phyloP scores from a whole-genome alignment of 2,888 invertebrate species.

The Tipula confusa region DNA sequence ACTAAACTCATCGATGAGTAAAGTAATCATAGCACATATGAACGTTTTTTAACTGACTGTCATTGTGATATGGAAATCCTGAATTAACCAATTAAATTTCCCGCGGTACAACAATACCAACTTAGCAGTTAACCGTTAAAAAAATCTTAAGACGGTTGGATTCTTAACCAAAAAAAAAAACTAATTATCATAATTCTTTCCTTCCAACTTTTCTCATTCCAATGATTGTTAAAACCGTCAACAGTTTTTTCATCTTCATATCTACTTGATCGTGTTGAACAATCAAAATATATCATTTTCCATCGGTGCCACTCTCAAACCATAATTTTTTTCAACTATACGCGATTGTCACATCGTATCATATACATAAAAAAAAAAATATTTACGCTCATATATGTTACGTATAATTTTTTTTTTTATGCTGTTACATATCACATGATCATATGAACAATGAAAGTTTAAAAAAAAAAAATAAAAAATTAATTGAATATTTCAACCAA shows the following conservation, averaged over 20 bases:
- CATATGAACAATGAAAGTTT: neutral
- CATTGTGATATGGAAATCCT: too few relatives aligned
- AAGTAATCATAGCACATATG: too few relatives aligned
- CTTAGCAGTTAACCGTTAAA: neutral
- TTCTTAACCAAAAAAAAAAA: neutral
- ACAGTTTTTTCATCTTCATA: neutral
- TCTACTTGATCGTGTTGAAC: neutral
- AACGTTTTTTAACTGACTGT: too few relatives aligned
- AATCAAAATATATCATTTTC: neutral
- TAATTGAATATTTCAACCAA: slow-evolving; percentile 9
- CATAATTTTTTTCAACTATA: neutral
- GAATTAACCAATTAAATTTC: too few relatives aligned
- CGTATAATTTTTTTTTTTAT: neutral
- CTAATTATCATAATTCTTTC: neutral
- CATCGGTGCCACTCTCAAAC: neutral
- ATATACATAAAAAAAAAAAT: neutral
- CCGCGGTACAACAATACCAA: too few relatives aligned
- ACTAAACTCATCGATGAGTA: too few relatives aligned
- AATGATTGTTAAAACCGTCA: neutral
- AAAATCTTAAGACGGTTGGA: neutral
- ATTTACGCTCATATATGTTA: neutral
- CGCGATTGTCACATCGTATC: neutral
- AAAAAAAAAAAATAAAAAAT: neutral
- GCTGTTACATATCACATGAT: slow-evolving; percentile 1
- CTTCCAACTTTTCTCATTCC: neutral